Percentiles rank a stretch among this genome's conserved stretches.
These are phyloP conservation scores for Damaliscus lunatus DNA, from an alignment of 2,113 vertebrate species.

Conservation along the genomic window DNA sequence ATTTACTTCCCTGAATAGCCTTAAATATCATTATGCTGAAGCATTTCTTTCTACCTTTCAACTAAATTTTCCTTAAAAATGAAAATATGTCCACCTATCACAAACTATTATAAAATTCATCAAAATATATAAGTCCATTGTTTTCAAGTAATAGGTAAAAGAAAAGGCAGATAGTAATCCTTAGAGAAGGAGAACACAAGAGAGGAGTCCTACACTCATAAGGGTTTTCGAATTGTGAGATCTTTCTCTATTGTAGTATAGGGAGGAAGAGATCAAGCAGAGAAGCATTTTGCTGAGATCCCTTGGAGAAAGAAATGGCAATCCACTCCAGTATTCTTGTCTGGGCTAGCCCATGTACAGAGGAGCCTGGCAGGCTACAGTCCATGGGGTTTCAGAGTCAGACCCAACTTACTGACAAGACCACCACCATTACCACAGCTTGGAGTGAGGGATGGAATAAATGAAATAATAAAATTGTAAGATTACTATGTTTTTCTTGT, in stretches of 20 bases:
- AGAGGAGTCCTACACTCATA: not conserved
- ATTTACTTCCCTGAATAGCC: not conserved
- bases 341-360: not conserved
- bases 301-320: not conserved
- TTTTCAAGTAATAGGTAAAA: not conserved
- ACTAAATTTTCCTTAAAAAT: not conserved
- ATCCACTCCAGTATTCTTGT: not conserved
- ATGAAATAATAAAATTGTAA: not conserved
- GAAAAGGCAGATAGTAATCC: not conserved
- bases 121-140: not conserved
- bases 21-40: not conserved
- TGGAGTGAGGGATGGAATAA: fast-evolving
- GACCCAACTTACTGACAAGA: not conserved
- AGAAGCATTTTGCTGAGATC: not conserved
- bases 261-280: not conserved
- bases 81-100: not conserved
- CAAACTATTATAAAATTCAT: not conserved
- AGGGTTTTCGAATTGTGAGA: not conserved
- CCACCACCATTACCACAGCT: not conserved
- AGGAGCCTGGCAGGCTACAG: not conserved
- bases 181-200: not conserved
- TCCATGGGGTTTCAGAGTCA: not conserved
- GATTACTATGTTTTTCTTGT: not conserved
- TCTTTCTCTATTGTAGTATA: not conserved
- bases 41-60: not conserved